Base-by-base conservation (phyloP, 2,888 invertebrate genomes). In the Drosophila borealis region DNA sequence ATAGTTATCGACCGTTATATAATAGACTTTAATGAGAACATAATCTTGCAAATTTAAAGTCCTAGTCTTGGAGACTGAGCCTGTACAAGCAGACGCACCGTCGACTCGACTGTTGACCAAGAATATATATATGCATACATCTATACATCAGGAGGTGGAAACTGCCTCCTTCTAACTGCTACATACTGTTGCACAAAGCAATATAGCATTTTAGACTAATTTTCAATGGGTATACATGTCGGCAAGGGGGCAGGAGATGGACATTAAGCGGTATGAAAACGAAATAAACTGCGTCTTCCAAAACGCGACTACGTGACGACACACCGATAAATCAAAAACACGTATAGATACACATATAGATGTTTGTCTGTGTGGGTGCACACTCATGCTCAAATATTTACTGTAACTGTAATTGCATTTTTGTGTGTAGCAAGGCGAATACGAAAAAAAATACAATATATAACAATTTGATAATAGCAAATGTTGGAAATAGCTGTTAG, bases 381-480 rank as follows among this genome's bases (percentile, higher is more conserved):
- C 33, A 55, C 21, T 67, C 46, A 63, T 57, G 55, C 14, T 36
- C 19, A 45, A 64, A 56, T 64, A 59, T 42, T 69, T 55, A 42
- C 50, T 46, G 39, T 39, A 46, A 51, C 6, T 39, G 49, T 64
- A 61, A 63, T 63, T 78, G 68, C 68, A 61, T 73, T 73, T 72
- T 71, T 77, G 53, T 59, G 61, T 61, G 55, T 57, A 25, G 48
- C 34, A 60, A 45, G 57, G 42, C 39, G 6, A 44, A 39, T 11
- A 37, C 25, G 25, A 25, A 41, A 48, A 44, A 39, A 33, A 34
- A 34, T 33, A 45, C 29, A 46, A 49, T 25, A 33, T 11, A 34
- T 21, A 21, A 45, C 13, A 51, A 60, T 53, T 48, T 46, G n/a
- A 55, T 42, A 61, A 17, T 54, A 44, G 37, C 17, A 41, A 54